phyloP scores from a whole-genome alignment of 2,797 vertebrate species.

The Parauchenoglanis ngamensis region DNA sequence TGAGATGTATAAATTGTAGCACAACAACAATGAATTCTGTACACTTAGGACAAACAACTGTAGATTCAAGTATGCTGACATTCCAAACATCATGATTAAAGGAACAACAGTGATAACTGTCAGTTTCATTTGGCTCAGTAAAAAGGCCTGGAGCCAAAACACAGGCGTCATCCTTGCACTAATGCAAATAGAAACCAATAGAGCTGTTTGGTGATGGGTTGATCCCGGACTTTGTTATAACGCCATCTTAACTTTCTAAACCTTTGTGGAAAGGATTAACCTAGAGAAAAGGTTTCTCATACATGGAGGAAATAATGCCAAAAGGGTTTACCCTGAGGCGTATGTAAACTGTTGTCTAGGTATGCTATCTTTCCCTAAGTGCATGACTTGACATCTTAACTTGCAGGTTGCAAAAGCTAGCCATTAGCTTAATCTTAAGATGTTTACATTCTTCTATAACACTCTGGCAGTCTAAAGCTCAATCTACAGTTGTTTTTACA shows the following conservation, averaged over 20 bases:
- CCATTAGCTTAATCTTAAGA: not conserved
- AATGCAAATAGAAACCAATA: constrained; percentile 27
- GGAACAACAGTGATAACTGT: constrained; percentile 16
- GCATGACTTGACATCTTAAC: not conserved
- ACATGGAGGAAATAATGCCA: not conserved
- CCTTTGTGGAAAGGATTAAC: not conserved
- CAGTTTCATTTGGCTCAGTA: constrained; percentile 11
- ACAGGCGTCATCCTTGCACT: not conserved
- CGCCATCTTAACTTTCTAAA: not conserved
- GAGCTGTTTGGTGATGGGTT: not conserved
- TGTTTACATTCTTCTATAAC: constrained; percentile 14
- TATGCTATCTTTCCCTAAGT: not conserved
- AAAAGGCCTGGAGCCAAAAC: constrained; percentile 32
- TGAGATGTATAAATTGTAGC: not conserved
- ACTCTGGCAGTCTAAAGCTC: not conserved
- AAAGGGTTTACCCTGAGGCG: not conserved
- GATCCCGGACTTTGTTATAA: not conserved
- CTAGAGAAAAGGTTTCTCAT: not conserved
- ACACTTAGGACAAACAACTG: not conserved
- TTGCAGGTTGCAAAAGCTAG: not conserved
- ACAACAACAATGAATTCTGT: no score
- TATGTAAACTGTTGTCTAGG: not conserved
- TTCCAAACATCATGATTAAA: constrained; percentile 5
- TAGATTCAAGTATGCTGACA: not conserved
- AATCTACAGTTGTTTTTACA: constrained; percentile 31